Evolutionary conservation across 2,797 vertebrate species (phyloP).

Genomic region (Anomalospiza imberbis): DNA sequence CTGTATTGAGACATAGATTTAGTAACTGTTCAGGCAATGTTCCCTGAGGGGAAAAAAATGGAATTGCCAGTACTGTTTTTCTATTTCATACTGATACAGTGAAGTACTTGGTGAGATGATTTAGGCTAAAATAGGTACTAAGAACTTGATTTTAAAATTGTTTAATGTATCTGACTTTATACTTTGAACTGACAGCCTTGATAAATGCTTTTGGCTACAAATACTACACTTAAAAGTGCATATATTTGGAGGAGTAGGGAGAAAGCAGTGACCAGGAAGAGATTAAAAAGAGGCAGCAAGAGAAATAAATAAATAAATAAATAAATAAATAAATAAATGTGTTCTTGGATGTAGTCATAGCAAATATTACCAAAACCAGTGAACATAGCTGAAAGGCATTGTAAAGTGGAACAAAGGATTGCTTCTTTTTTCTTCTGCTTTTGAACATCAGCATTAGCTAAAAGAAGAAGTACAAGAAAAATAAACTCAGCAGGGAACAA

Average conservation of each 20-base stretch:
- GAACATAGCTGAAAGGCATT: background rate
- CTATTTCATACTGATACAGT: background rate
- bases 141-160: background rate
- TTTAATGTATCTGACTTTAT: background rate
- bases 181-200: background rate
- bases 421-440: background rate
- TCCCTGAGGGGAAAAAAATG: fast-evolving
- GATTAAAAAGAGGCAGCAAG: background rate
- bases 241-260: background rate
- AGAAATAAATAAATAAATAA: background rate
- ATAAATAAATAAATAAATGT: background rate
- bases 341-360: background rate
- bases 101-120: background rate
- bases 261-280: background rate
- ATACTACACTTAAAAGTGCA: background rate
- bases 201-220: background rate
- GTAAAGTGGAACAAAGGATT: background rate
- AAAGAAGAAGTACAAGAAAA: background rate
- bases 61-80: background rate
- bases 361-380: background rate
- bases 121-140: background rate
- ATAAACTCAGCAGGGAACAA: background rate
- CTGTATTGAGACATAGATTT: background rate
- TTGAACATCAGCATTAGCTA: background rate
- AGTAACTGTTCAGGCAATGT: background rate